Evolutionary conservation across 2,888 invertebrate genomes (phyloP), one percentile per base, ranked within the genome.

Genomic region (Colletes collaris): DNA sequence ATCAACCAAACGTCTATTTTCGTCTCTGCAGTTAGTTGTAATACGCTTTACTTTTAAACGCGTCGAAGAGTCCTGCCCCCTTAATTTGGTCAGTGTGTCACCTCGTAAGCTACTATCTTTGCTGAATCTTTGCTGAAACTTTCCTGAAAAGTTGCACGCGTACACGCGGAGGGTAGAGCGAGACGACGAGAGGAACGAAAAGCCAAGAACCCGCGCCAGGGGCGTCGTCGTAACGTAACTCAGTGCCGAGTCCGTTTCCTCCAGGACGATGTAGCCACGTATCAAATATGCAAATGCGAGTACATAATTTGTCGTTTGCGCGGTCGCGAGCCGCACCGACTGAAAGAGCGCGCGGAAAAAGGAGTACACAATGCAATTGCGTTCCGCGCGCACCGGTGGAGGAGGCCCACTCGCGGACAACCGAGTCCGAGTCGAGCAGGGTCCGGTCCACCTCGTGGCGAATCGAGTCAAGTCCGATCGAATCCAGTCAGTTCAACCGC

Each of bases 251-350:
- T 35, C 69, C 71, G 72, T 86, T 88, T 88, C 85, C 82, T 84
- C 76, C 84, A 71, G 64, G 82, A 81, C 79, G 85, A 83, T 88
- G 88, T 89, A 88, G 80, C 87, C 79, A 85, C 87, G 86, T 89
- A 89, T 89, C 90, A 89, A 89, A 89, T 86, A 89, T 89, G 89
- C 88, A 89, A 89, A 89, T 89, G 87, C 83, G 81, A 82, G 85
- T 81, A 77, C 88, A 88, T 89, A 89, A 89, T 89, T 89, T 88
- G 89, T 89, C 87, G 85, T 87, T 87, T 86, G 85, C 88, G 49
- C 62, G 50, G 8, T 49, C 50, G 83, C 81, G 56, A 74, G 16
- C 66, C 75, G 68, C 58, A 53, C 55, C 55, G 71, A 63, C 65
- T 63, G 60, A 67, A 64, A 60, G 37, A 70, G 62, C 75, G 62